Evolutionary conservation across 92 coral and sea anemone species (phyloP), one percentile per base, ranked within the genome.

Genomic region (Pocillopora meandrina): DNA sequence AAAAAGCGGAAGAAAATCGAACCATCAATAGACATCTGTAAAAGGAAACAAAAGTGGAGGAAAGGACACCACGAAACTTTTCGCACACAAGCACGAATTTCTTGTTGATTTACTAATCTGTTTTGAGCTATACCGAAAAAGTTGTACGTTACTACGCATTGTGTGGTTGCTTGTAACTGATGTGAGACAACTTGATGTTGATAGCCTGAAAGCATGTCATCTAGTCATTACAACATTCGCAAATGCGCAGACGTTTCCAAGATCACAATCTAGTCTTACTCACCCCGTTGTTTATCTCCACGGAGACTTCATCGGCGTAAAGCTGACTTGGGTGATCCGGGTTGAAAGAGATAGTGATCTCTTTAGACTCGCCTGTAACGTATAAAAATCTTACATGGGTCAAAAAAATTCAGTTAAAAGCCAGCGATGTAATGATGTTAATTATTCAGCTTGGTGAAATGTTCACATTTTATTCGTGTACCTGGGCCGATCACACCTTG

Each of bases 301-400:
- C 95, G 16, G 91, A 86, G 69, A 96, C 88, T 63, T 89, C 97
- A 73, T 96, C 99, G 0, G 98, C 99, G 76, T 87, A 96, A 69
- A 91, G 94, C 71, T 89, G 89, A 66, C 98, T 91, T 19, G 98
- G 90, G 70, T 96, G 99, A 88, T 96, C 99, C 34, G 99, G 91
- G 80, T 85, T 77, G 67, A 96, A 96, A 23, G 95, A 92, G 19
- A 96, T 94, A 4, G 90, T 89, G 61, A 96, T 85, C 78, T 96
- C 98, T 67, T 96, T 95, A 12, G 93, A 82, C 78, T 92, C 95
- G 47, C 95, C 98, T 93, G 92, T 47, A 69, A 60, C 0, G 8
- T 12, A 18, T 47, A 10, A 52, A 15, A 79, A 49, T 35, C 11
- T 14, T 9, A 65, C 61, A 61, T 31, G n/a, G 21, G 31, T 55